A percentile compares a stretch with the other conserved stretches of the same genome.
Evolutionary conservation across 2,888 invertebrate genomes (phyloP).

Genomic region (Pachymerium ferrugineum): DNA sequence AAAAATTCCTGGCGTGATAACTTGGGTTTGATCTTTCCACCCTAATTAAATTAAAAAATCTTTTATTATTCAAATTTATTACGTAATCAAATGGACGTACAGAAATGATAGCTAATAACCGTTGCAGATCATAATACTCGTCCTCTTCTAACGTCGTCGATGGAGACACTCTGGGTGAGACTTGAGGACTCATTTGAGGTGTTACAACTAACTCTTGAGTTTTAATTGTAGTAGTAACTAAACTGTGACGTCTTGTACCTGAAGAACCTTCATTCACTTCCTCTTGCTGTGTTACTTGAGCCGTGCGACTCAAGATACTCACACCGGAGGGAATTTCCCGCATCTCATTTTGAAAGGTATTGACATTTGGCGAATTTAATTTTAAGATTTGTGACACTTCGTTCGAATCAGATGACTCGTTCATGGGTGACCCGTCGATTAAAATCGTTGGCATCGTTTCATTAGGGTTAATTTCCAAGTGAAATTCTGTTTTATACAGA

Average conservation of each 20-base stretch:
- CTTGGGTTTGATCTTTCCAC: background rate
- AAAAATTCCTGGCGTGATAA: background rate
- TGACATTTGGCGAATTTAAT: too few relatives aligned
- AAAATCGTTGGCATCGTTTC: too few relatives aligned
- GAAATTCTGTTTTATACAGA: background rate
- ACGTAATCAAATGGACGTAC: background rate
- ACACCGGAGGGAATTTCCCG: background rate
- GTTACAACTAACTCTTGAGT: background rate
- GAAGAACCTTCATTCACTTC: background rate
- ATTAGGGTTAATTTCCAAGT: background rate
- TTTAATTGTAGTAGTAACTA: background rate
- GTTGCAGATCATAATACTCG: constrained; percentile 5
- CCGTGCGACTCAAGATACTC: background rate
- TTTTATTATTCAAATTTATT: background rate
- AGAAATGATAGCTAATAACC: background rate
- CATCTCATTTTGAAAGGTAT: too few relatives aligned
- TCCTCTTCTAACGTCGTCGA: background rate
- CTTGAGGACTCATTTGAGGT: background rate
- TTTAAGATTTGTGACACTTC: background rate
- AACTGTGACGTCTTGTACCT: background rate
- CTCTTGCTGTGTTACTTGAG: background rate
- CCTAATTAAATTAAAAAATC: background rate
- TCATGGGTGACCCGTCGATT: too few relatives aligned
- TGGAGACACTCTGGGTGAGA: background rate
- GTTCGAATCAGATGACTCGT: too few relatives aligned